Conservation (phyloP, 2,113 vertebrate species). For the Scytalopus superciliaris region DNA sequence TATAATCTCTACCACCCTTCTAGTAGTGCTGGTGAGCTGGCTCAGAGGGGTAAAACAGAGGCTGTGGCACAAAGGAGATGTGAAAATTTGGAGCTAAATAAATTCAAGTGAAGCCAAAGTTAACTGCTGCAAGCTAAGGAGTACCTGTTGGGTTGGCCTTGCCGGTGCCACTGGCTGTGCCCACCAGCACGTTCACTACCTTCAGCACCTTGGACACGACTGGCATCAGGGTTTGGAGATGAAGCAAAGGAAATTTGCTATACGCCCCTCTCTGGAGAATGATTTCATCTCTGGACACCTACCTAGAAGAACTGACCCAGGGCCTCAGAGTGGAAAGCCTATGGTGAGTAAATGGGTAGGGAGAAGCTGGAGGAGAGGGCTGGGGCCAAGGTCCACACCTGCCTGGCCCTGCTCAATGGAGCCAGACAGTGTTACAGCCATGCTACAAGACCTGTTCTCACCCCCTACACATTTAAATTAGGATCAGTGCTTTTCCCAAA, state of each 20-base stretch:
- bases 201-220: accelerated
- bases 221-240: background rate
- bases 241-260: background rate
- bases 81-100: background rate
- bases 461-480: accelerated
- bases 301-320: background rate
- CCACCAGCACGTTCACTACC: background rate
- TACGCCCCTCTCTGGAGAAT: background rate
- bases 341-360: background rate
- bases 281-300: background rate
- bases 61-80: background rate
- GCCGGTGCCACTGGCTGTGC: background rate
- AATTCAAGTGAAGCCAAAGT: background rate
- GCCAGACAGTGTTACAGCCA: background rate
- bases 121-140: background rate
- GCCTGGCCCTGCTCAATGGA: background rate
- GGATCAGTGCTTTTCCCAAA: background rate
- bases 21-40: background rate
- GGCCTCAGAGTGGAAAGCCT: background rate
- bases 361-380: background rate
- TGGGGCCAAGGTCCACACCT: background rate
- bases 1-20: background rate
- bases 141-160: background rate
- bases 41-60: background rate
- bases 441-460: accelerated